phyloP scores from a whole-genome alignment of 1,140 invertebrate genomes.

The Aplysia californica region DNA sequence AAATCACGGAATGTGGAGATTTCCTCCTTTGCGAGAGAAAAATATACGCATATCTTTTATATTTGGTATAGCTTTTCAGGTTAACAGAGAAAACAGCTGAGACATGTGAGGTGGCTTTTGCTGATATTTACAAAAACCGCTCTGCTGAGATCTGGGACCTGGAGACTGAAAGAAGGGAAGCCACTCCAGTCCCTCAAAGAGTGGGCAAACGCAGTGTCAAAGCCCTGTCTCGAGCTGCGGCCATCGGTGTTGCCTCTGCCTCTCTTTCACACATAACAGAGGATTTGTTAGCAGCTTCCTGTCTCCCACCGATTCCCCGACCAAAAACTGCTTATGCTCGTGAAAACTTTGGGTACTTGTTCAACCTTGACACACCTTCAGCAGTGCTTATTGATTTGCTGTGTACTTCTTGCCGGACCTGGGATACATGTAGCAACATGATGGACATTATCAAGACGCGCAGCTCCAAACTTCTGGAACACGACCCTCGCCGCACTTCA shows the following conservation, averaged over 20 bases:
- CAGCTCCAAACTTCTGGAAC: conserved; percentile 11
- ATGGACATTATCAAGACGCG: conserved; percentile 49
- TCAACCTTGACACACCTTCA: conserved; percentile 41
- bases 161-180: conserved; percentile 30
- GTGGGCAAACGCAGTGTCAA: conserved; percentile 47
- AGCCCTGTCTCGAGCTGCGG: conserved; percentile 52
- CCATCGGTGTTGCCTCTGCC: conserved; percentile 57
- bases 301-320: conserved; percentile 41
- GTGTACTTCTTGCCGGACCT: conserved; percentile 48
- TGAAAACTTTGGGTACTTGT: conserved; percentile 37
- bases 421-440: conserved; percentile 57
- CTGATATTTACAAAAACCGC: conserved; percentile 46
- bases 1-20: too few relatives aligned
- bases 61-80: conserved; percentile 30
- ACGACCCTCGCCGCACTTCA: background rate
- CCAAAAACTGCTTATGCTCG: conserved; percentile 30
- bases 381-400: conserved; percentile 59
- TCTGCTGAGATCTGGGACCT: conserved; percentile 35
- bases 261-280: conserved; percentile 54
- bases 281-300: conserved; percentile 50
- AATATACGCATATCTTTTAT: too few relatives aligned
- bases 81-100: conserved; percentile 47
- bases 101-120: conserved; percentile 54
- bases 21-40: too few relatives aligned
- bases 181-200: conserved; percentile 4